Conservation (phyloP, 2,113 vertebrate species). For the Diphyllodes magnificus region DNA sequence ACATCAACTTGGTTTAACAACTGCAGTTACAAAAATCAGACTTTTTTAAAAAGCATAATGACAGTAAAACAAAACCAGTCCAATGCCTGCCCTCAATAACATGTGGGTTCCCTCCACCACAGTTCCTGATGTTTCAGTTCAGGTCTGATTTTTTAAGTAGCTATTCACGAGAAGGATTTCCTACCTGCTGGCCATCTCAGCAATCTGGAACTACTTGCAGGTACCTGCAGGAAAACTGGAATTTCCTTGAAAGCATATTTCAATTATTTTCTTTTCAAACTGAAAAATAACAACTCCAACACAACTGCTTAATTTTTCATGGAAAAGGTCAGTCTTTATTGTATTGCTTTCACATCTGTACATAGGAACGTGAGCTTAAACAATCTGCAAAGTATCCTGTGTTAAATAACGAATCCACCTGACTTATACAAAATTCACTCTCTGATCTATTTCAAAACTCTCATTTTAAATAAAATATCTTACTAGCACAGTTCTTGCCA, state of each 20-base stretch:
- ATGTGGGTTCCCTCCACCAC: background rate
- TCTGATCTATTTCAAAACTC: conserved; percentile 40
- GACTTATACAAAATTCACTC: conserved; percentile 32
- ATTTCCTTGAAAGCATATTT: background rate
- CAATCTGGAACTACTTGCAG: background rate
- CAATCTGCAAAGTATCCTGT: conserved; percentile 39
- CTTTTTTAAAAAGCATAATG: background rate
- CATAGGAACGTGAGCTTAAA: conserved; percentile 49
- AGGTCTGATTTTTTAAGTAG: background rate
- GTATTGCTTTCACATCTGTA: conserved; percentile 71
- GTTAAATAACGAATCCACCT: background rate
- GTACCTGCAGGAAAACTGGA: background rate
- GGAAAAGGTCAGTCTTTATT: conserved; percentile 66
- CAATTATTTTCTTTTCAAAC: background rate
- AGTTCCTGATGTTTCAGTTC: background rate
- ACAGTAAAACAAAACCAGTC: background rate
- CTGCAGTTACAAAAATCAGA: background rate
- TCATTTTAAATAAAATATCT: conserved; percentile 41
- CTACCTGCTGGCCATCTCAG: background rate
- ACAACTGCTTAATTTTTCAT: conserved; percentile 50
- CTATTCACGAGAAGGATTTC: background rate
- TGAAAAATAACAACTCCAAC: background rate
- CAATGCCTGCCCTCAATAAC: background rate
- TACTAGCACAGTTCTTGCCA: background rate
- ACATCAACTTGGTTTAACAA: background rate